Conservation (phyloP, 1,140 invertebrate species). For the Drosophila sp. region DNA sequence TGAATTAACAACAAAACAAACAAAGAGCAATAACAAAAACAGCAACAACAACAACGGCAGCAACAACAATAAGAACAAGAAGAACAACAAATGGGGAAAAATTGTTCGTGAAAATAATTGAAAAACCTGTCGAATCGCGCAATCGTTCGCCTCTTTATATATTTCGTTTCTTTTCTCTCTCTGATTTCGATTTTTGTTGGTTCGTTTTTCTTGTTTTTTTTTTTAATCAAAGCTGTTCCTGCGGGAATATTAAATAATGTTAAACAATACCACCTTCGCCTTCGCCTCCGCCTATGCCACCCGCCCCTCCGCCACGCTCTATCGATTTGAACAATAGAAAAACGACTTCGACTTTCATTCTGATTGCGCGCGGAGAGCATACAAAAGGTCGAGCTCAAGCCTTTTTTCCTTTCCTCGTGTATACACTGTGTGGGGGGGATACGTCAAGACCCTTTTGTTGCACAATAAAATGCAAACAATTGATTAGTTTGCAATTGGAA, state of each 20-base stretch:
- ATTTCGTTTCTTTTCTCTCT: slow-evolving; percentile 48
- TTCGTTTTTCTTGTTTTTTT: slow-evolving; percentile 20
- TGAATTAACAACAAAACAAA: slow-evolving; percentile 70
- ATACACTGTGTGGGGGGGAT: not conserved
- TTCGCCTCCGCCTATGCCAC: not conserved
- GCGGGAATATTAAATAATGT: slow-evolving; percentile 78
- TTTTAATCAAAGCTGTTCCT: slow-evolving; percentile 72
- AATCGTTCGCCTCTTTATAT: slow-evolving; percentile 38
- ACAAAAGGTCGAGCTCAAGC: slow-evolving; percentile 78
- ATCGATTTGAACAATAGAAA: slow-evolving; percentile 47
- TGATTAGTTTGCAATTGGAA: slow-evolving; percentile 81
- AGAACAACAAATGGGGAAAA: slow-evolving; percentile 43
- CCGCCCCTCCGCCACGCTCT: not conserved
- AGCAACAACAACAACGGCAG: slow-evolving; percentile 40
- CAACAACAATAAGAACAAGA: slow-evolving; percentile 38
- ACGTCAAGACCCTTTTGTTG: slow-evolving; percentile 57
- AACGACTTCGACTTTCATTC: slow-evolving; percentile 46
- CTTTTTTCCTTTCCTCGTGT: slow-evolving; percentile 41
- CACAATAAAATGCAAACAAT: slow-evolving; percentile 80
- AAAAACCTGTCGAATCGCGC: slow-evolving; percentile 77
- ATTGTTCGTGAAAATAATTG: slow-evolving; percentile 62
- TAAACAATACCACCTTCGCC: slow-evolving; percentile 56
- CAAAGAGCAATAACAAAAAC: slow-evolving; percentile 27
- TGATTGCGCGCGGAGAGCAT: slow-evolving; percentile 30
- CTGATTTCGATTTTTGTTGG: slow-evolving; percentile 15